A percentile compares a stretch with the other conserved stretches of the same genome.
Conservation (phyloP, 2,113 vertebrate species). For the Tupaia tana region DNA sequence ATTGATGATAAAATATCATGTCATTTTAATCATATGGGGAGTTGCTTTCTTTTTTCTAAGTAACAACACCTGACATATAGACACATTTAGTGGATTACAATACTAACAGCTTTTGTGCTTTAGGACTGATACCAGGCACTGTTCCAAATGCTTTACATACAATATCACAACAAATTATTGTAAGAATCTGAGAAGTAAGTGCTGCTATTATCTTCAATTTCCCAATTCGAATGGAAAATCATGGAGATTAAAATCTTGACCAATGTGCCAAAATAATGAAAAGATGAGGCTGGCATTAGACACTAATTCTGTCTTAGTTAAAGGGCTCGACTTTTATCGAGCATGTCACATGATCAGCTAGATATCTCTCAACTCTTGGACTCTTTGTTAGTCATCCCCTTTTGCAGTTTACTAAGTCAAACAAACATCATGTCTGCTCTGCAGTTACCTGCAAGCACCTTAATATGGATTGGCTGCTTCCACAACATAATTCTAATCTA, state of each 20-base stretch:
- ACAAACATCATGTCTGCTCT: background rate
- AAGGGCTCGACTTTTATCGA: background rate
- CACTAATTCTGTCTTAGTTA: background rate
- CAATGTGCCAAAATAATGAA: background rate
- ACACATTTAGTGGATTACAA: background rate
- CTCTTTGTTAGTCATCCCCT: background rate
- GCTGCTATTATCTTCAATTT: conserved; percentile 14
- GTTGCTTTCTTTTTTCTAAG: background rate
- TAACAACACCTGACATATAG: background rate
- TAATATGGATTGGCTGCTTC: conserved; percentile 53
- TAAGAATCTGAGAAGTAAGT: background rate
- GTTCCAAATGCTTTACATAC: background rate
- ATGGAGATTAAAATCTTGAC: background rate
- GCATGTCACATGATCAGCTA: background rate
- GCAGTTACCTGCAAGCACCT: conserved; percentile 7
- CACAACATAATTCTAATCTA: conserved; percentile 38
- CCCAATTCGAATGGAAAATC: background rate
- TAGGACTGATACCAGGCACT: background rate
- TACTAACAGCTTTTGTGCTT: background rate
- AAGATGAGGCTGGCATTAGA: background rate
- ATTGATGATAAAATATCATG: background rate
- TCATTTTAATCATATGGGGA: background rate
- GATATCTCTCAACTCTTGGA: background rate
- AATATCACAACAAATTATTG: background rate
- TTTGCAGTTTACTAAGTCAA: background rate